Evolutionary conservation across 2,888 invertebrate species (phyloP).

Genomic region (Junonia oenone): DNA sequence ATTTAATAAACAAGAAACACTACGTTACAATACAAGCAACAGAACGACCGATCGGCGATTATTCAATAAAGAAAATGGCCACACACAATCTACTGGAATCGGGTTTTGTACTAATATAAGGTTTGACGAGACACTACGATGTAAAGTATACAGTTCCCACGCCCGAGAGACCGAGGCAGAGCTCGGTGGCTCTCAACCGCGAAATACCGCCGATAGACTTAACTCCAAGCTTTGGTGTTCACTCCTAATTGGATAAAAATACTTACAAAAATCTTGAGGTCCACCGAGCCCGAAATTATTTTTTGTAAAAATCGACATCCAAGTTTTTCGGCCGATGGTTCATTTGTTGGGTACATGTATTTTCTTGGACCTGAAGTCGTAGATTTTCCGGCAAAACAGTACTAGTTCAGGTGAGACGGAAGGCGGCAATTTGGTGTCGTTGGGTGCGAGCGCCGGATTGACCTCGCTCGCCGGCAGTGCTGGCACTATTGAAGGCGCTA

Average conservation of each 20-base stretch:
- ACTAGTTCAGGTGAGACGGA: slow-evolving; percentile 87
- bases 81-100: slow-evolving; percentile 56
- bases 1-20: slow-evolving; percentile 52
- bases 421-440: slow-evolving; percentile 83
- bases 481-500: slow-evolving; percentile 87
- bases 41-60: slow-evolving; percentile 52
- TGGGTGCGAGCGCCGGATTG: slow-evolving; percentile 66
- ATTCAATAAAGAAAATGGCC: slow-evolving; percentile 57
- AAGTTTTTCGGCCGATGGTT: slow-evolving; percentile 33
- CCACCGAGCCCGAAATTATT: slow-evolving; percentile 30
- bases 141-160: slow-evolving; percentile 20
- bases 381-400: slow-evolving; percentile 94
- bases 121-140: slow-evolving; percentile 46
- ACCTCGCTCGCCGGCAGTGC: slow-evolving; percentile 79
- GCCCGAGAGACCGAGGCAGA: neutral
- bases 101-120: slow-evolving; percentile 69
- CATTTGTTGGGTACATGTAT: slow-evolving; percentile 76
- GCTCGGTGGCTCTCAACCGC: neutral
- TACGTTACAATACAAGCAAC: slow-evolving; percentile 69
- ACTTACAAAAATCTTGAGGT: slow-evolving; percentile 27
- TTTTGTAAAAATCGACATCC: slow-evolving; percentile 36
- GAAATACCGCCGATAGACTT: slow-evolving; percentile 26
- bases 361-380: slow-evolving; percentile 94
- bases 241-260: slow-evolving; percentile 32
- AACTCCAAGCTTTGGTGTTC: slow-evolving; percentile 50